Evolutionary conservation across 2,113 vertebrate genomes (phyloP), one percentile per base, ranked within the genome.

Genomic region (Archilochus colubris): DNA sequence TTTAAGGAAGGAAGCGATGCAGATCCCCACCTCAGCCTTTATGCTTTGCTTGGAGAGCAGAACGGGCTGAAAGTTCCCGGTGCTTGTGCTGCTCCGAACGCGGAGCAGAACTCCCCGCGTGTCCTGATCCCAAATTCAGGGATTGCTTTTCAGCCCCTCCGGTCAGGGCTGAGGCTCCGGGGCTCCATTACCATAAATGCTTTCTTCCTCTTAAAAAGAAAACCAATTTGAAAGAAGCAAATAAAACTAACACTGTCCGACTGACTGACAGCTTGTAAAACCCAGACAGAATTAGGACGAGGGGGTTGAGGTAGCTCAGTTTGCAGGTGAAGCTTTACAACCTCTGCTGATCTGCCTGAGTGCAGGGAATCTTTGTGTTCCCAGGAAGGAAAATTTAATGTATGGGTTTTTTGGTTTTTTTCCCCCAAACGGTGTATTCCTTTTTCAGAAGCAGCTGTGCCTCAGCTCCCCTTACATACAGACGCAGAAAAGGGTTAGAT

Each of bases 181-280:
- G 69, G 48, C 86, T 28, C 92, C 91, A 95, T 95, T 94, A 95
- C 88, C 78, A 84, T 63, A 95, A 96, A 96, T 75, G 88, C 83
- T 91, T 94, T 50, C 91, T 94, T 72, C 86, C 81, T 0, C 1
- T 92, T 95, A 91, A 96, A 93, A 93, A 96, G 86, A 72, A 95
- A 96, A 96, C 66, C 94, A 94, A 93, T 93, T 93, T 93, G 92
- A 44, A 91, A 92, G 92, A 89, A 91, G 83, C 95, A 92, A 94
- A 97, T 97, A 95, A 94, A 97, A 68, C 53, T 6, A 54, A 58
- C 31, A 0, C 53, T 14, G 8, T 7, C 50, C 59, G 6, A 4
- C 21, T 36, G 88, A 64, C 8, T 84, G 95, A 58, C 95, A 90
- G 95, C 95, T 92, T 59, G 80, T 94, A 94, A 96, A 96, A 51